A percentile compares a stretch with the other conserved stretches of the same genome.
Evolutionary conservation across 2,113 vertebrate species (phyloP).

Genomic region (Polypterus senegalus): DNA sequence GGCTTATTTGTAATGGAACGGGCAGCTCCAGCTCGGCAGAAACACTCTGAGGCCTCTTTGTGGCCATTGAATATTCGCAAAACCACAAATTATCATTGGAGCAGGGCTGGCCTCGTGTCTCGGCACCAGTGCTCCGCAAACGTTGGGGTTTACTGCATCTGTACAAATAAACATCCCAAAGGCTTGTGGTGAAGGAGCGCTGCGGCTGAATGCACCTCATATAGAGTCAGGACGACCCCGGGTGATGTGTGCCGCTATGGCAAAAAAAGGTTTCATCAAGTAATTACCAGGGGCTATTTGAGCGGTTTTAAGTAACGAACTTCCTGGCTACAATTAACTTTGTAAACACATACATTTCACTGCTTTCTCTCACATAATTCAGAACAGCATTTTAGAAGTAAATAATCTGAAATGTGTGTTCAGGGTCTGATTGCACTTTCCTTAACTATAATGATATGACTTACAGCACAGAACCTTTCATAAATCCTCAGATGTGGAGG

Average conservation of each 20-base stretch:
- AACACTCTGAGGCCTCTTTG: slow-evolving; percentile 73
- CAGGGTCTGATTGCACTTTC: too few species aligned
- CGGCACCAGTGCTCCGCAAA: slow-evolving; percentile 39
- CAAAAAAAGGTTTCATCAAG: slow-evolving; percentile 9
- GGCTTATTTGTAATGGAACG: slow-evolving; percentile 56
- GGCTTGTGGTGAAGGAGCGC: slow-evolving; percentile 31
- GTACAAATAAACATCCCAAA: slow-evolving; percentile 68
- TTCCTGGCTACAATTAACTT: slow-evolving; percentile 11
- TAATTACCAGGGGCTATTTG: slow-evolving; percentile 13
- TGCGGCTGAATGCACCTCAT: slow-evolving; percentile 30
- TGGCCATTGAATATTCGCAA: slow-evolving; percentile 66
- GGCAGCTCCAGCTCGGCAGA: slow-evolving; percentile 49
- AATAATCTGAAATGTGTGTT: too few species aligned
- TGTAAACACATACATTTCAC: not conserved
- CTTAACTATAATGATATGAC: too few species aligned
- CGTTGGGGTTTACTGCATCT: slow-evolving; percentile 57
- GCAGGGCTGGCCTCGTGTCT: slow-evolving; percentile 51
- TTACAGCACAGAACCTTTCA: too few species aligned
- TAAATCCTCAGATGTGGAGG: too few species aligned
- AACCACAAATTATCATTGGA: slow-evolving; percentile 85
- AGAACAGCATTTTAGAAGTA: too few species aligned
- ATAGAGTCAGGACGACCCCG: slow-evolving; percentile 35
- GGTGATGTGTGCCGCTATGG: slow-evolving; percentile 15
- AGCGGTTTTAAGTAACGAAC: slow-evolving; percentile 15
- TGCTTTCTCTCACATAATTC: not conserved